Evolutionary conservation across 2,888 invertebrate species (phyloP), one percentile per base, ranked within the genome.

Genomic region (Clivina fossor): DNA sequence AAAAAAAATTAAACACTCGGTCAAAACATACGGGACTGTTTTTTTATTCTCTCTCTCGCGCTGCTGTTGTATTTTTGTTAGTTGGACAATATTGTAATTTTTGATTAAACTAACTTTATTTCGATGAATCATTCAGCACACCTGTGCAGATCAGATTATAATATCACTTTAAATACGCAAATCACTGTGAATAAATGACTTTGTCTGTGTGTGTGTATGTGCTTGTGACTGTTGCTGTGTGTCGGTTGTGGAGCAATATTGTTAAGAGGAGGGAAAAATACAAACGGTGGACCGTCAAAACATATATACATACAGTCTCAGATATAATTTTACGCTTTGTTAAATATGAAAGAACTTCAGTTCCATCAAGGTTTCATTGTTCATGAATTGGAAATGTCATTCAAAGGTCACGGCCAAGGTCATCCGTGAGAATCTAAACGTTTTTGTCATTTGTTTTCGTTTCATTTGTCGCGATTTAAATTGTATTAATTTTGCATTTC

Each of bases 301-400:
- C 11, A 13, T 37, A 5, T 33, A 16, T 22, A 7, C 13, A 18
- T 11, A n/a, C 40, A 13, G 22, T 40, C 20, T 40, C 20, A 4
- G 11, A 40, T 40, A 40, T n/a, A 40, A 40, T 40, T 40, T 8
- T 40, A 40, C 40, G 40, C 20, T 9, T 40, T 18, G 40, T 40
- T 40, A 40, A 40, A 40, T 40, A 40, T 22, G 22, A 40, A 40
- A 40, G 40, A 40, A 4, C 22, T 11, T 16, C 19, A 40, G 11
- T 19, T 40, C 22, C 40, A 40, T 40, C 40, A 40, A 8, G 16
- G 19, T 7, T 40, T 22, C 19, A 40, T 40, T 40, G 40, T 40
- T 40, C 20, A 40, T 40, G 40, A 40, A 18, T 40, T 22, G 40
- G 40, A 40, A 40, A 40, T 40, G 40, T 40, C 40, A 40, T 19